Base-by-base conservation (phyloP, 2,113 vertebrate species). In the Crypturellus undulatus region DNA sequence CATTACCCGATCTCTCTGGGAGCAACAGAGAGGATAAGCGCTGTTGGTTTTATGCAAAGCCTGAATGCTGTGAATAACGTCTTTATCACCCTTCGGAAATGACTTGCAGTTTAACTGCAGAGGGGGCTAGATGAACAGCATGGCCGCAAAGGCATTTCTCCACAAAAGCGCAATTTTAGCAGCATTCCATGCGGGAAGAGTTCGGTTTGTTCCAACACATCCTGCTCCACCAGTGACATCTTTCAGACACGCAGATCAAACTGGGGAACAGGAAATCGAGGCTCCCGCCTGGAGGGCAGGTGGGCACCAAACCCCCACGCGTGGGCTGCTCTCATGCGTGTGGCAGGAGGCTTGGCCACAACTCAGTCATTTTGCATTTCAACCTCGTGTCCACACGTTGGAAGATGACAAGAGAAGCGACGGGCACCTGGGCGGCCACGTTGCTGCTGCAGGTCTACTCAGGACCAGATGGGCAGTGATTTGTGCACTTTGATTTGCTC, bases 241-340 rank as follows among this genome's bases (percentile, higher is more conserved):
- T 86, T 87, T 72, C 77, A 65, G 51, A 92, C 87, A 83, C 30
- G 68, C 52, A 56, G 34, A 52, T 86, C 69, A 87, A 89, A 76
- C 14, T 0, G 3, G 20, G 45, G 28, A 69, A n/a, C 67, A 51
- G 4, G 15, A 88, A 64, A 26, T 40, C n/a, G 43, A 91, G 47
- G 47, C 17, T 67, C 63, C 42, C 25, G 68, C 28, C 60, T 2
- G 2, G 1, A 3, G 56, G 43, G 43, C 58, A 73, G n/a, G 56
- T 3, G 25, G 7, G 43, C 22, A 54, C 91, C 67, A 40, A 19
- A 36, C 4, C 1, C 51, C 17, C 10, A 20, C 0, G 0, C 11
- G 45, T 2, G 3, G 26, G 6, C 3, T 3, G 43, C 72, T 42
- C 58, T 63, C 30, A 38, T 51, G 5, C 6, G n/a, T 30, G 54